Evolutionary conservation across 2,888 invertebrate genomes (phyloP).

Genomic region (Drosophila nr. fundita): DNA sequence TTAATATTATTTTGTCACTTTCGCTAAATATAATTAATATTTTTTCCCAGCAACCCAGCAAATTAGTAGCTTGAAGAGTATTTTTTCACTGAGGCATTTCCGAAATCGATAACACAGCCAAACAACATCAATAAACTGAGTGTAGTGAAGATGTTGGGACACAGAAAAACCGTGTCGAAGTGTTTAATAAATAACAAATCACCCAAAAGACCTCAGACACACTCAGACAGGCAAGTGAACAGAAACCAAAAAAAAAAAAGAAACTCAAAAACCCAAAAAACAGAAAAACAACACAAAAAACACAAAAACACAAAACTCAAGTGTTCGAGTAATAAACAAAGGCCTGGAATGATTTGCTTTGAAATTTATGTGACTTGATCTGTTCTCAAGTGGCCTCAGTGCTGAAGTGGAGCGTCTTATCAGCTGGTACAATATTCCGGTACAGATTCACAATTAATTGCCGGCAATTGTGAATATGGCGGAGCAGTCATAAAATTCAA

Average conservation of each 20-base stretch:
- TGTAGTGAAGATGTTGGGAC: slow-evolving; percentile 28
- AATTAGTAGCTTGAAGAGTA: not conserved
- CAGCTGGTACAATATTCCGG: slow-evolving; percentile 35
- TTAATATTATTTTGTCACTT: not conserved
- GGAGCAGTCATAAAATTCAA: slow-evolving; percentile 20
- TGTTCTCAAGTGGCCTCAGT: slow-evolving; percentile 56
- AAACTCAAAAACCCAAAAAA: not conserved
- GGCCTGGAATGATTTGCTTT: slow-evolving; percentile 18
- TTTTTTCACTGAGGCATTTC: not conserved
- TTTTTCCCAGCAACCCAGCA: not conserved
- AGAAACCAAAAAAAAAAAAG: slow-evolving; percentile 7
- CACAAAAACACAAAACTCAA: slow-evolving; percentile 23
- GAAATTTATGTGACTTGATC: slow-evolving; percentile 62
- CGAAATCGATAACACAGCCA: slow-evolving; percentile 2
- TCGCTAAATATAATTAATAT: not conserved
- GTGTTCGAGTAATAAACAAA: slow-evolving; percentile 44
- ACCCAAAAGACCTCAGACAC: slow-evolving; percentile 51
- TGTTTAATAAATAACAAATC: slow-evolving; percentile 72
- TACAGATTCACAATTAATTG: slow-evolving; percentile 70
- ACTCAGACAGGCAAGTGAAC: slow-evolving; percentile 7
- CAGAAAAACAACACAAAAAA: not conserved
- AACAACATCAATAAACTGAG: not conserved
- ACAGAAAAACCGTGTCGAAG: slow-evolving; percentile 53
- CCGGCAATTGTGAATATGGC: slow-evolving; percentile 48
- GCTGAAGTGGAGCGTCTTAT: slow-evolving; percentile 52